Evolutionary conservation across 2,888 invertebrate species (phyloP).

Genomic region (Phytoseiulus persimilis): DNA sequence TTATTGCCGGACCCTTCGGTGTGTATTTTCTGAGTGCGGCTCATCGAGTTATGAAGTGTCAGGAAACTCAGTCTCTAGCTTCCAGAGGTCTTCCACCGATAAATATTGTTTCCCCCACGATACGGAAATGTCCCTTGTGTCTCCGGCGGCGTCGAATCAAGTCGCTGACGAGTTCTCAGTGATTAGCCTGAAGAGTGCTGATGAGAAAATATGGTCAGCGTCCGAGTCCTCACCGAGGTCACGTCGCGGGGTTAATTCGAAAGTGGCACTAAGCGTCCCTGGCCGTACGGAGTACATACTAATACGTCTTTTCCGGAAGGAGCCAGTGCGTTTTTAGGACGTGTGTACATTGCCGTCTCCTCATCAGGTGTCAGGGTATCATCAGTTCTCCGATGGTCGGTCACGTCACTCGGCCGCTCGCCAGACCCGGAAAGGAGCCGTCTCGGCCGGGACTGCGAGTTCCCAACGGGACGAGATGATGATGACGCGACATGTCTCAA

Average conservation of each 20-base stretch:
- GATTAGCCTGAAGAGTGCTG: not conserved
- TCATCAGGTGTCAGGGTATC: conserved; percentile 5
- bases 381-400: not conserved
- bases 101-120: not conserved
- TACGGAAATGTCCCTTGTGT: not conserved
- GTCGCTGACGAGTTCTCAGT: not conserved
- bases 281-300: not conserved
- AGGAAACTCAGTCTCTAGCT: too few relatives aligned
- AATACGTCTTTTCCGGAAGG: not conserved
- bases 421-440: not conserved
- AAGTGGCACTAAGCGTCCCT: not conserved
- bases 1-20: too few relatives aligned
- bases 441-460: not conserved
- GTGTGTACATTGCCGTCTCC: not conserved
- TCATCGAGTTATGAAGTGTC: too few relatives aligned
- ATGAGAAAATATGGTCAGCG: not conserved
- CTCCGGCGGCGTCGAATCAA: not conserved
- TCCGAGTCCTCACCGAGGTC: not conserved
- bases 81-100: too few relatives aligned
- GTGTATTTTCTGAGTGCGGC: too few relatives aligned
- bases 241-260: not conserved
- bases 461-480: not conserved
- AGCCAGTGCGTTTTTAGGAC: not conserved
- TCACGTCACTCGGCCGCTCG: not conserved
- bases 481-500: not conserved